Conservation (phyloP, 2,113 vertebrate species). For the Oryzias celebensis region DNA sequence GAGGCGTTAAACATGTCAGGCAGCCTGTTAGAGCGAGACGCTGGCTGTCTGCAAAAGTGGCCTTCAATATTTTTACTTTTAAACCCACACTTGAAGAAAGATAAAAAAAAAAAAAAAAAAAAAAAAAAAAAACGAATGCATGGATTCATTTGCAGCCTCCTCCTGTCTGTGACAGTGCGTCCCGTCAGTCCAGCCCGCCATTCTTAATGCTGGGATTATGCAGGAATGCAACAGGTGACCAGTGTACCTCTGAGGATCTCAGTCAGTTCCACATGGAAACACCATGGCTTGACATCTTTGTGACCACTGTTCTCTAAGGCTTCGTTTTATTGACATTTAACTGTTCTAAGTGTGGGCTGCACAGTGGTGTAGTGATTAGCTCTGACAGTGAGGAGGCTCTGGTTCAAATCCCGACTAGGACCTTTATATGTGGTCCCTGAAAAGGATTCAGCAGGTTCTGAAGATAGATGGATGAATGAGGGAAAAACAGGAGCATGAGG, state of each 20-base stretch:
- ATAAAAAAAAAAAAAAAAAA: conserved; percentile 21
- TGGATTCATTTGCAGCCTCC: conserved; percentile 13
- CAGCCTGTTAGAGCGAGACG: not conserved
- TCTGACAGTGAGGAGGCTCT: too few species aligned
- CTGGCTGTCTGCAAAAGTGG: conserved; percentile 1
- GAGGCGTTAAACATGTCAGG: conserved; percentile 2
- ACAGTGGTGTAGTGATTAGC: too few species aligned
- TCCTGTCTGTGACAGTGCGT: conserved; percentile 2
- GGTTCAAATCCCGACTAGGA: too few species aligned
- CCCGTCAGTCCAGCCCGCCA: conserved; percentile 9
- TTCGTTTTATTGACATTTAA: not conserved
- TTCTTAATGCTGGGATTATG: conserved; percentile 41
- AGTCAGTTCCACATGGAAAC: not conserved
- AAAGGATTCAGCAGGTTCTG: too few species aligned
- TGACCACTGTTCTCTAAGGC: conserved; percentile 35
- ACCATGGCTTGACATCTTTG: conserved; percentile 21
- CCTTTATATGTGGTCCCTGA: too few species aligned
- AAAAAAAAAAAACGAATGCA: conserved; percentile 6
- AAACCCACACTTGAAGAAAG: not conserved
- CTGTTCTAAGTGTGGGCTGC: too few species aligned
- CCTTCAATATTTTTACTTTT: conserved; percentile 1
- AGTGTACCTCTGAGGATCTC: conserved; percentile 13
- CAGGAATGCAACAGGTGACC: conserved; percentile 42
- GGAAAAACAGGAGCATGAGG: not conserved
- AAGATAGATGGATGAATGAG: too few species aligned